Conservation (phyloP, 2,113 vertebrate species). For the Siniperca knerii region DNA sequence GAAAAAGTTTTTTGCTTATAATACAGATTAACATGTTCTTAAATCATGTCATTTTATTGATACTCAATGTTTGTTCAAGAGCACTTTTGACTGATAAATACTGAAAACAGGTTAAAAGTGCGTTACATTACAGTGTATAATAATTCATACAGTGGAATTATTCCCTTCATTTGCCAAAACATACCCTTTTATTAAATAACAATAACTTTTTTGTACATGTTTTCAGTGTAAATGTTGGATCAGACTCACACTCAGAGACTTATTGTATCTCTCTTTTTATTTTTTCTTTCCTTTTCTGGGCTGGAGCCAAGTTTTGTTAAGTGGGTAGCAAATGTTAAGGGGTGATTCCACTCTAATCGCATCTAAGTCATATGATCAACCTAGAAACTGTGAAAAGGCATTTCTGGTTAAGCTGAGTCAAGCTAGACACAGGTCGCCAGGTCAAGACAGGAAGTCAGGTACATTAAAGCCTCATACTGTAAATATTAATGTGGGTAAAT, state of each 20-base stretch:
- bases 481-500: not conserved
- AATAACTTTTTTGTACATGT: not conserved
- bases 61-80: too few species aligned
- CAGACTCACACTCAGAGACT: not conserved
- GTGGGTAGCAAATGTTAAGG: conserved; percentile 9
- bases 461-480: not conserved
- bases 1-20: not conserved
- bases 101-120: too few species aligned
- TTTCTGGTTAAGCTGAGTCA: conserved; percentile 56
- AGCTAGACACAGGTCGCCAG: conserved; percentile 7
- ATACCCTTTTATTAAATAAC: not conserved
- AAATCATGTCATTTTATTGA: too few species aligned
- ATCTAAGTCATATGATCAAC: conserved; percentile 77
- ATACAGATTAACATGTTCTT: not conserved
- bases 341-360: conserved; percentile 58
- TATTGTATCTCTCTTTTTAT: too few species aligned
- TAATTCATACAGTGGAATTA: not conserved
- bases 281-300: not conserved
- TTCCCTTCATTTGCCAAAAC: not conserved
- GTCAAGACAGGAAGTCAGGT: conserved; percentile 62
- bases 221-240: not conserved
- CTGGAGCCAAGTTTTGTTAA: not conserved
- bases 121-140: not conserved
- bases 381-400: conserved; percentile 68
- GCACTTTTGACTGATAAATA: too few species aligned